Conservation (phyloP, 2,888 invertebrate genomes). For the Tenthredo notha region DNA sequence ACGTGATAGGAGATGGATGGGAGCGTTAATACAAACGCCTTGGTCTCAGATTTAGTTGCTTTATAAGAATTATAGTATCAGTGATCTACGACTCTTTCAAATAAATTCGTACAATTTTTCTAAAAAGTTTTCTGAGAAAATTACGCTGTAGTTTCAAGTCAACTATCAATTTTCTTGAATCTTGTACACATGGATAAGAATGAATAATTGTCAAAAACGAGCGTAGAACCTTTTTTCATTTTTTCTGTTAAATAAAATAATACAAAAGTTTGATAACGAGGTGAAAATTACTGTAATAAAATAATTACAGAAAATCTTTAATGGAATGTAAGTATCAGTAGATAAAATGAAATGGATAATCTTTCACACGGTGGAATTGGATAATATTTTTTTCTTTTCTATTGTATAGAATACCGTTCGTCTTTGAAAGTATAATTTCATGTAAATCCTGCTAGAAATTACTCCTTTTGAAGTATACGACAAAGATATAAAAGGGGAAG, state of each 20-base stretch:
- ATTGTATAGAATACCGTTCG: background rate
- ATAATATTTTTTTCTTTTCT: background rate
- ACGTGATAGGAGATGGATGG: conserved; percentile 13
- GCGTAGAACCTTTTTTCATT: background rate
- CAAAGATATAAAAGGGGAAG: background rate
- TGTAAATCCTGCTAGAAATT: background rate
- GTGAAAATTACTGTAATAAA: background rate
- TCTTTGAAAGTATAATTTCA: background rate
- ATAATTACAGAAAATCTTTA: background rate
- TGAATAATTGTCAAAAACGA: background rate
- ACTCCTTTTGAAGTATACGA: background rate
- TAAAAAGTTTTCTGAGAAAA: background rate
- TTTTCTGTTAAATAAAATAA: background rate
- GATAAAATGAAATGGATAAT: background rate
- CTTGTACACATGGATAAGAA: background rate
- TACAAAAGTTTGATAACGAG: background rate
- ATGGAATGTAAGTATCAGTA: background rate
- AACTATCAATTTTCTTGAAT: background rate
- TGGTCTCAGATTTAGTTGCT: background rate
- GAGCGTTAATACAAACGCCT: background rate
- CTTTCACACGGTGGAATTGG: background rate
- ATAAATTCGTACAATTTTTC: background rate
- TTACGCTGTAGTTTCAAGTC: background rate
- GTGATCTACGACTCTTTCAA: background rate
- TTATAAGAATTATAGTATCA: background rate